Percentiles rank a stretch among this genome's conserved stretches.
Evolutionary conservation across 2,113 vertebrate genomes (phyloP).

Genomic region (Nicator chloris): DNA sequence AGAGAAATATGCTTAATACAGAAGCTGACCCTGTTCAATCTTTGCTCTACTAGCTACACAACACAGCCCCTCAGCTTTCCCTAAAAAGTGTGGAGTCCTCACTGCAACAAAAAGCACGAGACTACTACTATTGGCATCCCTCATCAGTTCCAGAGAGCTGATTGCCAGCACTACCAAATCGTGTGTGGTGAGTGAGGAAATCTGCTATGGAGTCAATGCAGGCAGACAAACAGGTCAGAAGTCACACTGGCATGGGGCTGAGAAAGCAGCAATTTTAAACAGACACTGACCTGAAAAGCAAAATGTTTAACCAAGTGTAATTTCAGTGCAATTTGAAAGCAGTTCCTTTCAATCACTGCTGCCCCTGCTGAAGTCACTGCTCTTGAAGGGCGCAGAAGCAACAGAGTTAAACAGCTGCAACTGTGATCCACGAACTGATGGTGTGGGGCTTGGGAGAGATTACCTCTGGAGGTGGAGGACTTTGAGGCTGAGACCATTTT

Average conservation of each 20-base stretch:
- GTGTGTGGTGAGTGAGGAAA: neutral
- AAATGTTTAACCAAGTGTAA: neutral
- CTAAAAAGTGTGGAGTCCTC: neutral
- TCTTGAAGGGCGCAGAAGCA: neutral
- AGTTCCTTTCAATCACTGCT: neutral
- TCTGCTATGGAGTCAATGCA: neutral
- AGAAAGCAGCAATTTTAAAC: neutral
- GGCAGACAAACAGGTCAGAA: neutral
- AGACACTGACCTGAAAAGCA: conserved; percentile 19
- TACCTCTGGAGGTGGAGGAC: conserved; percentile 89
- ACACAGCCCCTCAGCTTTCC: neutral
- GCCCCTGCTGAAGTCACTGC: neutral
- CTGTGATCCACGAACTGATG: neutral
- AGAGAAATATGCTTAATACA: neutral
- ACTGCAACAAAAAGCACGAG: neutral
- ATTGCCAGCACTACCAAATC: neutral
- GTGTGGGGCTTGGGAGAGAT: conserved; percentile 34
- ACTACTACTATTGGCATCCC: neutral
- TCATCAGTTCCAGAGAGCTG: neutral
- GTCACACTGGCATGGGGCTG: neutral
- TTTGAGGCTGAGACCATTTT: conserved; percentile 71
- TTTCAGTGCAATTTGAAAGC: neutral
- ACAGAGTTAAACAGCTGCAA: conserved; percentile 21
- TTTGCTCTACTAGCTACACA: neutral
- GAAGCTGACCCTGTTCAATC: neutral